Evolutionary conservation across 2,797 vertebrate species (phyloP).

Genomic region (Neosilurus hyrtlii): DNA sequence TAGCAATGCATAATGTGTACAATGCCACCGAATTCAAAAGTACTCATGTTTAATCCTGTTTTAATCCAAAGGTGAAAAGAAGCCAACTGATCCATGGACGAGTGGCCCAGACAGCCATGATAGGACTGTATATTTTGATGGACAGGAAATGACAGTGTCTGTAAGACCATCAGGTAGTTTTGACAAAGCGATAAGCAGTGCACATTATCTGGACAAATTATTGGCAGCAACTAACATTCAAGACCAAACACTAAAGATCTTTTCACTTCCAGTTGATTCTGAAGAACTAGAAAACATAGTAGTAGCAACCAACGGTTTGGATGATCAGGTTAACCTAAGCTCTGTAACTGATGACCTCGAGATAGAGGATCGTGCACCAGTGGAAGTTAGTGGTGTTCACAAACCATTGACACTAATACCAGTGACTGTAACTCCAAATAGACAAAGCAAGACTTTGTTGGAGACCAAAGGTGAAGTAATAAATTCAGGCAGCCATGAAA

Average conservation of each 20-base stretch:
- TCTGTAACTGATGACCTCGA: background rate
- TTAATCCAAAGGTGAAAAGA: slow-evolving; percentile 27
- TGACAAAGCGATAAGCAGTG: slow-evolving; percentile 28
- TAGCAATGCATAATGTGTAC: background rate
- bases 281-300: slow-evolving; percentile 25
- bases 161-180: slow-evolving; percentile 11
- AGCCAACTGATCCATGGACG: slow-evolving; percentile 34
- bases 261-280: slow-evolving; percentile 29
- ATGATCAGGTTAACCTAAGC: slow-evolving; percentile 10
- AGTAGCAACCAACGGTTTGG: background rate
- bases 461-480: background rate
- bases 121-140: slow-evolving; percentile 6
- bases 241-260: slow-evolving; percentile 23
- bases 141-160: slow-evolving; percentile 18
- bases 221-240: slow-evolving; percentile 2
- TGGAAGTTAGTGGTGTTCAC: background rate
- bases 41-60: background rate
- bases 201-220: slow-evolving; percentile 27
- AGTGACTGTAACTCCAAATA: background rate
- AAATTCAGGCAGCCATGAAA: background rate
- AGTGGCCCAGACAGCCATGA: slow-evolving; percentile 5
- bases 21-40: background rate
- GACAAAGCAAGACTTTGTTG: slow-evolving; percentile 4
- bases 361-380: background rate
- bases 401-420: background rate